A percentile compares a stretch with the other conserved stretches of the same genome.
These are phyloP conservation scores for Bergia sp. DNA, from an alignment of 92 coral and sea anemone species.

Conservation along the genomic window DNA sequence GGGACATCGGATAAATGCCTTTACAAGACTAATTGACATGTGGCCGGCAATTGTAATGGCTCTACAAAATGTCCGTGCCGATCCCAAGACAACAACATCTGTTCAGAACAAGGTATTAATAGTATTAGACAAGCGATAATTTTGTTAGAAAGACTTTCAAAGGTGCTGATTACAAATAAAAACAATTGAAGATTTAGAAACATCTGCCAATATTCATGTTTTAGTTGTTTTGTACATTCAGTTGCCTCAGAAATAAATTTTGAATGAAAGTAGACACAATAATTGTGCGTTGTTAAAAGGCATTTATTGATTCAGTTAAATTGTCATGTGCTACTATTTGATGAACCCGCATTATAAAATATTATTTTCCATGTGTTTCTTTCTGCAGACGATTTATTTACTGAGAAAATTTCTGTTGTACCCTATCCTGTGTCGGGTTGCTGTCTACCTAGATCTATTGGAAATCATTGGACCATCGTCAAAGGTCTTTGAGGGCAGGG, in stretches of 20 bases:
- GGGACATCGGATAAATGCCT: background rate
- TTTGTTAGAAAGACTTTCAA: no score
- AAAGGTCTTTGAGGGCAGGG: conserved; percentile 27
- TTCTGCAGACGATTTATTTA: conserved; percentile 25
- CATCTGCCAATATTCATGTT: background rate
- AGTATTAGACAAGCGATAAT: no score
- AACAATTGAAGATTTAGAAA: background rate
- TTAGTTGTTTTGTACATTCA: background rate
- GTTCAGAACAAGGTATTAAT: conserved; percentile 15
- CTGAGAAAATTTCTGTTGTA: conserved; percentile 43
- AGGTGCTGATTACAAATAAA: no score
- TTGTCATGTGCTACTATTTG: background rate
- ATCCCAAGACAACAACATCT: background rate
- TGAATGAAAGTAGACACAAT: conserved; percentile 16
- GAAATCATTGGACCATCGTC: conserved; percentile 34
- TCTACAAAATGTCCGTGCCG: conserved; percentile 18
- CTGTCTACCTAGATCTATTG: conserved; percentile 35
- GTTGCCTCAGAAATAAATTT: background rate
- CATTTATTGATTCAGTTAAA: background rate
- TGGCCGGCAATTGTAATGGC: conserved; percentile 36
- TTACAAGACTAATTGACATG: conserved; percentile 23
- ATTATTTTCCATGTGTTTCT: background rate
- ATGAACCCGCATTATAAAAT: background rate
- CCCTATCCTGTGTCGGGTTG: conserved; percentile 32
- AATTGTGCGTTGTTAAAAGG: background rate